phyloP scores from a whole-genome alignment of 2,888 invertebrate genomes.

The Pterostichus madidus region DNA sequence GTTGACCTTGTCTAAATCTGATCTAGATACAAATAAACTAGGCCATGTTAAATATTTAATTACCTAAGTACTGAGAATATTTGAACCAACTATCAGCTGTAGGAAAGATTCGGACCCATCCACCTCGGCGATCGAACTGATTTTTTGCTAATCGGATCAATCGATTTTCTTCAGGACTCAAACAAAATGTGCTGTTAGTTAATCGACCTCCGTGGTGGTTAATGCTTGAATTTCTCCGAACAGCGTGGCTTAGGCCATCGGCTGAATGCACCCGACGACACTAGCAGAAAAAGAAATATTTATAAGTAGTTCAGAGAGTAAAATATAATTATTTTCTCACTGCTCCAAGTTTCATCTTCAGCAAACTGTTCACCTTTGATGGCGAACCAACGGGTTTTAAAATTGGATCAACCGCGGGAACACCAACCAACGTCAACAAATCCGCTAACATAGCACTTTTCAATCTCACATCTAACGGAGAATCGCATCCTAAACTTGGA shows the following conservation, averaged over 20 bases:
- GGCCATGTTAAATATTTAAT: slow-evolving; percentile 46
- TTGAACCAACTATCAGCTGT: slow-evolving; percentile 92
- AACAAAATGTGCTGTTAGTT: slow-evolving; percentile 74
- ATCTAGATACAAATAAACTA: neutral
- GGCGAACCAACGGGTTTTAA: slow-evolving; percentile 76
- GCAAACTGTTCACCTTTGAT: slow-evolving; percentile 66
- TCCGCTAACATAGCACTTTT: slow-evolving; percentile 95
- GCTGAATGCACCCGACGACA: slow-evolving; percentile 87
- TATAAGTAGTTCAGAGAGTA: neutral
- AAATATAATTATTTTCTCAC: slow-evolving; percentile 70
- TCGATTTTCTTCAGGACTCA: slow-evolving; percentile 88
- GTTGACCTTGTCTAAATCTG: slow-evolving; percentile 1
- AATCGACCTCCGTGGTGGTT: slow-evolving; percentile 68
- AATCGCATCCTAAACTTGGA: slow-evolving; percentile 94
- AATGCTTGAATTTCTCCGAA: slow-evolving; percentile 63
- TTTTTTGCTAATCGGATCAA: slow-evolving; percentile 86
- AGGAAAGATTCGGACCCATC: slow-evolving; percentile 95
- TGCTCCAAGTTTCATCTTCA: slow-evolving; percentile 78
- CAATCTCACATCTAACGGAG: slow-evolving; percentile 94
- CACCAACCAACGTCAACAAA: slow-evolving; percentile 93
- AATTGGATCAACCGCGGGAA: slow-evolving; percentile 87
- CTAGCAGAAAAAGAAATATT: slow-evolving; percentile 74
- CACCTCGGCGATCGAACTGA: slow-evolving; percentile 91
- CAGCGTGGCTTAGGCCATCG: slow-evolving; percentile 80
- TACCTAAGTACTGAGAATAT: slow-evolving; percentile 88